Conservation (phyloP, 2,888 invertebrate genomes). For the Meganola albula region DNA sequence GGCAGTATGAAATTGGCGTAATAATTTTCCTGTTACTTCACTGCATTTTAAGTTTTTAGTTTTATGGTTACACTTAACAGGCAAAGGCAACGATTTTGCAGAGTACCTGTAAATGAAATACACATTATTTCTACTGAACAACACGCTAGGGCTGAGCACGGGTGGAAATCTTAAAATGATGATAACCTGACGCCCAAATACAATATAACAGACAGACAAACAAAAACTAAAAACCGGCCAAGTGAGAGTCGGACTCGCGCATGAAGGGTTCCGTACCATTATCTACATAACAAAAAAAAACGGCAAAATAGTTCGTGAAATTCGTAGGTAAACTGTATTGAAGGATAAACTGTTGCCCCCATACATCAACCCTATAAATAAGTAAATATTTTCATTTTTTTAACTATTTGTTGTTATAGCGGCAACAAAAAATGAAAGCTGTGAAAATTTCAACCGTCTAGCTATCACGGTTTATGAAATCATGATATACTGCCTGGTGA, state of each 20-base stretch:
- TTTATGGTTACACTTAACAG: not conserved
- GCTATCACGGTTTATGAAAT: no score
- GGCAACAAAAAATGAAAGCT: no score
- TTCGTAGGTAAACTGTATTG: no score
- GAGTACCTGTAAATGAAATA: not conserved
- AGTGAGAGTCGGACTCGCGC: not conserved
- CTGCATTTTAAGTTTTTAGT: not conserved
- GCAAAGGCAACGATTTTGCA: not conserved
- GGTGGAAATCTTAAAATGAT: not conserved
- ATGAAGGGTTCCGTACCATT: not conserved
- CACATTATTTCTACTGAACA: no score
- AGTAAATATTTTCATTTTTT: no score
- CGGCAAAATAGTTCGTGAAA: no score
- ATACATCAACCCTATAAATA: no score
- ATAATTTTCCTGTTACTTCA: not conserved
- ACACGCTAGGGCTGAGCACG: no score
- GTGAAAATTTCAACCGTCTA: no score
- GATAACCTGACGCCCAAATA: not conserved
- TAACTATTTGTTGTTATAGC: no score
- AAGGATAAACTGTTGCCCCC: no score
- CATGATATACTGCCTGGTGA: no score
- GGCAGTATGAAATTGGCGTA: constrained; percentile 1
- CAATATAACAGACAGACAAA: not conserved
- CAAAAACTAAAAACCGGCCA: not conserved
- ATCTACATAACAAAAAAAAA: not conserved